Evolutionary conservation across 1,140 invertebrate species (phyloP).

Genomic region (Drosophila willistoni): DNA sequence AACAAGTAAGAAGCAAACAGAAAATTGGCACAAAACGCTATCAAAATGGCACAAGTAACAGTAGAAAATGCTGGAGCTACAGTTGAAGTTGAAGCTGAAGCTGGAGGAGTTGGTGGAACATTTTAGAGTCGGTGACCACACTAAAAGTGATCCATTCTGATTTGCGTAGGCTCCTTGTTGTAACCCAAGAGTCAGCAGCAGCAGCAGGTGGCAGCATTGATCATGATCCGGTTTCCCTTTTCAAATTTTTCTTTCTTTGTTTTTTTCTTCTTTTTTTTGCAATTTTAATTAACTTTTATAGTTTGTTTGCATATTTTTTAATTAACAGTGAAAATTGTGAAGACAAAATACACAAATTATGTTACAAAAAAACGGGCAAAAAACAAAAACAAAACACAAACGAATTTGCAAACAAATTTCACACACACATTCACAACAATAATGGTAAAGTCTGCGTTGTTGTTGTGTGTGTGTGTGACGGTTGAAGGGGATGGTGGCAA

Average conservation of each 20-base stretch:
- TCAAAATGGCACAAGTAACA: constrained; percentile 74
- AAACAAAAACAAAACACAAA: constrained; percentile 22
- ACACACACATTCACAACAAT: constrained; percentile 53
- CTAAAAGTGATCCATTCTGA: neutral
- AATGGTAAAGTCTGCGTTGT: constrained; percentile 28
- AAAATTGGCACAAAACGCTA: constrained; percentile 75
- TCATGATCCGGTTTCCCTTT: constrained; percentile 8
- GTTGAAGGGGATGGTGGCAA: constrained; percentile 45
- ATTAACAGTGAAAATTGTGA: constrained; percentile 53
- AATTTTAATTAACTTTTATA: constrained; percentile 40
- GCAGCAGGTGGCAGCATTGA: neutral
- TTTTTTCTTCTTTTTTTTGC: constrained; percentile 20
- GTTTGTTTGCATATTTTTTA: constrained; percentile 47
- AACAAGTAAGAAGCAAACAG: constrained; percentile 19
- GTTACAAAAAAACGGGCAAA: neutral
- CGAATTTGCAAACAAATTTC: constrained; percentile 71
- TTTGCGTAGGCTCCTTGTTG: neutral
- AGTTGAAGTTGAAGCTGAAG: constrained; percentile 6
- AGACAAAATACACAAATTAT: constrained; percentile 43
- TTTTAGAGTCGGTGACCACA: neutral
- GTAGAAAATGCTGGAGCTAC: constrained; percentile 49
- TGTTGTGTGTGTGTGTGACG: constrained; percentile 4
- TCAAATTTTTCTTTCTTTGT: constrained; percentile 5
- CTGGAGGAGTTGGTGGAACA: constrained; percentile 28
- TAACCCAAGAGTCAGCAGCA: neutral